Percentiles rank a stretch among this genome's conserved stretches.
These are phyloP conservation scores for Musca domestica DNA, from an alignment of 1,140 invertebrate genomes.

Conservation along the genomic window DNA sequence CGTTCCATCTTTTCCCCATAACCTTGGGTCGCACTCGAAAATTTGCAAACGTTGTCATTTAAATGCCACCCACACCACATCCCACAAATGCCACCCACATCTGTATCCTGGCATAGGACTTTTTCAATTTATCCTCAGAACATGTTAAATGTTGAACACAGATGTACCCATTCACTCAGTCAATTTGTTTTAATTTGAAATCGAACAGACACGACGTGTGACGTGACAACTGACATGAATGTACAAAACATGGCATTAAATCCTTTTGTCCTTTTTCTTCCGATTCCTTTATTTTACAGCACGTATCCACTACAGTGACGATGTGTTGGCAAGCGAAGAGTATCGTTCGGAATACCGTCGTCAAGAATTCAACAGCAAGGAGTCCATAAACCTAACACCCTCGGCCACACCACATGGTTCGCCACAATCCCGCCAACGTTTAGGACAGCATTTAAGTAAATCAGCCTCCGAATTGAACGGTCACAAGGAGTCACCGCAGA, in stretches of 20 bases:
- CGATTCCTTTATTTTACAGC: conserved; percentile 31
- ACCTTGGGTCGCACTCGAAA: no score
- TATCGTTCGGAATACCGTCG: conserved; percentile 14
- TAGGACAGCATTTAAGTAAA: conserved; percentile 57
- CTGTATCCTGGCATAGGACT: no score
- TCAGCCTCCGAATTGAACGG: conserved; percentile 59
- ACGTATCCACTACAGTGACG: conserved; percentile 47
- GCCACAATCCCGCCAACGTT: conserved; percentile 40
- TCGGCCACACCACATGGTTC: conserved; percentile 40
- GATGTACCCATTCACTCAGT: no score
- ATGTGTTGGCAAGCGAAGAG: conserved; percentile 28
- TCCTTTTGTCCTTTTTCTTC: neutral
- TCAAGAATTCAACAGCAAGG: conserved; percentile 8
- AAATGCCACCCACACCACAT: no score
- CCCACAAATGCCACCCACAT: no score
- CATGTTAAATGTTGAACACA: no score
- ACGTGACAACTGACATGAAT: no score
- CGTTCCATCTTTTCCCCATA: no score
- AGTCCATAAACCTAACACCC: conserved; percentile 1
- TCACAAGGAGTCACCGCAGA: conserved; percentile 48
- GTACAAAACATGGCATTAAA: neutral
- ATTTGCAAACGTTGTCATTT: no score
- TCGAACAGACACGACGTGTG: no score
- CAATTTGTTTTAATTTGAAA: no score
- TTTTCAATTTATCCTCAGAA: no score